Evolutionary conservation across 2,113 vertebrate genomes (phyloP).

Genomic region (Danionella cerebrum): DNA sequence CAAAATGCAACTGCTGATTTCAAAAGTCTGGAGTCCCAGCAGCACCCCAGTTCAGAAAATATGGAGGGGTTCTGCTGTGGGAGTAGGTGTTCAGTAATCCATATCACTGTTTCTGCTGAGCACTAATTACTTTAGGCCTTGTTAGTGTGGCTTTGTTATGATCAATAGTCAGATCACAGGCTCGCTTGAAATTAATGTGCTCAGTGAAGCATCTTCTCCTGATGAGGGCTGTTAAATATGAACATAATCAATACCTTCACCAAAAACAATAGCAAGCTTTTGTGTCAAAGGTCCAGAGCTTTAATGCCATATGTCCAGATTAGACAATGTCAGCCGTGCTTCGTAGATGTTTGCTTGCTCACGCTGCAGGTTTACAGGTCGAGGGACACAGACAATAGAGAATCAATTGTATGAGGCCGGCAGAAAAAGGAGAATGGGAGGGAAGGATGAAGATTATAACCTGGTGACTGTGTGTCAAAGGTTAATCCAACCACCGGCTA

Average conservation of each 20-base stretch:
- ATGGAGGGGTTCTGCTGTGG: not conserved
- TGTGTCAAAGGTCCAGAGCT: not conserved
- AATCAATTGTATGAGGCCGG: constrained; percentile 18
- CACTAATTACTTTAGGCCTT: constrained; percentile 18
- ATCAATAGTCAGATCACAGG: constrained; percentile 23
- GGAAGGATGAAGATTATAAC: constrained; percentile 35
- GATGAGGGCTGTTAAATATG: constrained; percentile 3
- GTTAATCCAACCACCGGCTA: constrained; percentile 47
- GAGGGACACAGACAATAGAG: constrained; percentile 32
- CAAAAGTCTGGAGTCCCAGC: not conserved
- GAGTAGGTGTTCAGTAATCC: constrained; percentile 13
- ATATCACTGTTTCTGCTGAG: not conserved
- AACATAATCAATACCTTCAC: constrained; percentile 24
- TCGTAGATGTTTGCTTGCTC: constrained; percentile 21
- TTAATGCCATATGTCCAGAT: constrained; percentile 28
- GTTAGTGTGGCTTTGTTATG: constrained; percentile 15
- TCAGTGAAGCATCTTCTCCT: not conserved
- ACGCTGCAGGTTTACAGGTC: constrained; percentile 33
- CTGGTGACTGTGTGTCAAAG: constrained; percentile 38
- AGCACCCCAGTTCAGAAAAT: not conserved
- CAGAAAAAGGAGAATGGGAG: constrained; percentile 23
- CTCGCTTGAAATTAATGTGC: constrained; percentile 24
- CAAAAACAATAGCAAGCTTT: not conserved
- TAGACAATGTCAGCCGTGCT: constrained; percentile 5
- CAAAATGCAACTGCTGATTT: too few species aligned